Evolutionary conservation across 1,140 invertebrate genomes (phyloP).

Genomic region (Philaenus spumarius): DNA sequence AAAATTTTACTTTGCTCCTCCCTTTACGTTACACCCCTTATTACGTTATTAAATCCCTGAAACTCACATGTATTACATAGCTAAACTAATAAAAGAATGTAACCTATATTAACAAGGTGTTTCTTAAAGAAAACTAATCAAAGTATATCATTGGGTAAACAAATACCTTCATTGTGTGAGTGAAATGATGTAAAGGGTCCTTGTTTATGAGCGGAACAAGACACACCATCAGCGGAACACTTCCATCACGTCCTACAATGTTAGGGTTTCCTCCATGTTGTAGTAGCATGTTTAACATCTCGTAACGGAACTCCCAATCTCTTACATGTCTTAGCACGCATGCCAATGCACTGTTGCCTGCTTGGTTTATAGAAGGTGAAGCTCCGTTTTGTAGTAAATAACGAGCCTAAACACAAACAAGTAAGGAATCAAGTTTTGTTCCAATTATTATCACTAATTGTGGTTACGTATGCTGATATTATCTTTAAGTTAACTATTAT

Average conservation of each 20-base stretch:
- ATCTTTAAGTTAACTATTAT: too few relatives aligned
- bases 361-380: constrained; percentile 58
- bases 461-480: too few relatives aligned
- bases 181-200: constrained; percentile 64
- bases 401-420: constrained; percentile 31
- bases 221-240: constrained; percentile 65
- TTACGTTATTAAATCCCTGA: too few relatives aligned
- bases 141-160: constrained; percentile 13
- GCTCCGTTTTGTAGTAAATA: constrained; percentile 58
- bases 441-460: too few relatives aligned
- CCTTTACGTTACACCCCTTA: too few relatives aligned
- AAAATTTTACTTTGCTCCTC: too few relatives aligned
- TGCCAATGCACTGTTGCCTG: constrained; percentile 61
- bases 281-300: constrained; percentile 61
- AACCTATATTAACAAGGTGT: too few relatives aligned
- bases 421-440: too few relatives aligned
- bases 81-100: too few relatives aligned
- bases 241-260: constrained; percentile 61
- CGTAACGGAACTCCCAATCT: constrained; percentile 71
- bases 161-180: constrained; percentile 67
- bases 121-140: background rate
- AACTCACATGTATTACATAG: too few relatives aligned
- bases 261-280: constrained; percentile 60
- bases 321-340: constrained; percentile 63
- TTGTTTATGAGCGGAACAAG: constrained; percentile 67